Evolutionary conservation across 2,113 vertebrate species (phyloP).

Genomic region (Ivindomyrus marchei): DNA sequence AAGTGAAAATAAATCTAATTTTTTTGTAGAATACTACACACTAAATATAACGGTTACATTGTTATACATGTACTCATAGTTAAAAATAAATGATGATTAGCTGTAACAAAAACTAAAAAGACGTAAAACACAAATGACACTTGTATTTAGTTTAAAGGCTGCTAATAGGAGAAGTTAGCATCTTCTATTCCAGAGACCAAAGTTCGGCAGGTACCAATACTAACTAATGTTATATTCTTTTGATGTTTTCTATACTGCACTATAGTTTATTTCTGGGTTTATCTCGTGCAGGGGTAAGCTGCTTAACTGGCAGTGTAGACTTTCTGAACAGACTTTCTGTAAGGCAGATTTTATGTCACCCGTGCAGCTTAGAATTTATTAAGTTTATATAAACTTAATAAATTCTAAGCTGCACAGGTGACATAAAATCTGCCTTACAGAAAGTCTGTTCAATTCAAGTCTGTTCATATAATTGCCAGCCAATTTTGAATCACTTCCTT

Average conservation of each 20-base stretch:
- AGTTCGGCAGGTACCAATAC: neutral
- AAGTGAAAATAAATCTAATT: neutral
- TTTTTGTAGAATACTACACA: neutral
- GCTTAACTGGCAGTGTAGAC: neutral
- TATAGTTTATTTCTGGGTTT: neutral
- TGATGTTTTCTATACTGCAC: neutral
- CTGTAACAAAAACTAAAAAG: neutral
- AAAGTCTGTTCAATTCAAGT: too few species aligned
- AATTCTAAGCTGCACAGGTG: too few species aligned
- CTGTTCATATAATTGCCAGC: neutral
- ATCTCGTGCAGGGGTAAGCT: neutral
- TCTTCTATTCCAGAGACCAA: neutral
- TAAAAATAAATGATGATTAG: neutral
- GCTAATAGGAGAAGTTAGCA: neutral
- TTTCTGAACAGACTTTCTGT: neutral
- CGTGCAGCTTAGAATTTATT: neutral
- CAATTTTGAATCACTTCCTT: neutral
- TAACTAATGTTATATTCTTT: neutral
- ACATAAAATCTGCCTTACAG: too few species aligned
- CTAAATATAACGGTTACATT: neutral
- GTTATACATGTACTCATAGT: neutral
- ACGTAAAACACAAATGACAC: neutral
- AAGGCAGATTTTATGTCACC: neutral
- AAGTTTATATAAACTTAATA: neutral
- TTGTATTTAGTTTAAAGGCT: neutral